A percentile compares a stretch with the other conserved stretches of the same genome.
These are phyloP conservation scores for Camelus dromedarius DNA, from an alignment of 2,113 vertebrate species.

Conservation along the genomic window DNA sequence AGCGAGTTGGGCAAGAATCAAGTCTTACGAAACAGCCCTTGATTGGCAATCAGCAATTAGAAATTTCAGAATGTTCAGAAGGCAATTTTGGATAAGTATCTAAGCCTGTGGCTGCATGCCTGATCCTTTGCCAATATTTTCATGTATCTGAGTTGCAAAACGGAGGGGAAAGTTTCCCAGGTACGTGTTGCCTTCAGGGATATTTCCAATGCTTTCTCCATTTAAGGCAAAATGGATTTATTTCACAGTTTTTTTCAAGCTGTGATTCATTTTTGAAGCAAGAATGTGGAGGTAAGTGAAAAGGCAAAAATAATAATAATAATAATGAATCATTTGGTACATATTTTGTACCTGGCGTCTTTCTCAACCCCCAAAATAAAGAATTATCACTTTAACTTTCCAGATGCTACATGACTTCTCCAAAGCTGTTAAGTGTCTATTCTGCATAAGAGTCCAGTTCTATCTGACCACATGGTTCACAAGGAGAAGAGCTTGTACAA, in stretches of 20 bases:
- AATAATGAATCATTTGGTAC: background rate
- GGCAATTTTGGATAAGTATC: constrained; percentile 66
- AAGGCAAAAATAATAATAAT: background rate
- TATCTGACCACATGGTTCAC: background rate
- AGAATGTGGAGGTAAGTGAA: background rate
- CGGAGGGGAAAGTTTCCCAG: background rate
- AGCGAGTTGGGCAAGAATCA: background rate
- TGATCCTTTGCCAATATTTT: constrained; percentile 30
- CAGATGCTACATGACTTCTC: background rate
- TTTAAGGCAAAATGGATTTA: background rate
- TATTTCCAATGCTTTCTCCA: background rate
- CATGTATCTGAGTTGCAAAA: background rate
- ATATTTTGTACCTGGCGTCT: background rate
- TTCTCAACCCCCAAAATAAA: background rate
- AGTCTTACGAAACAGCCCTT: constrained; percentile 50
- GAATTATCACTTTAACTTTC: background rate
- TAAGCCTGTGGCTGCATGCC: background rate
- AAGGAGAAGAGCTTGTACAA: background rate
- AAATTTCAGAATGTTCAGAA: constrained; percentile 61
- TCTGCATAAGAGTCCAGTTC: background rate
- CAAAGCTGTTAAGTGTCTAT: background rate
- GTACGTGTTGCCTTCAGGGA: background rate
- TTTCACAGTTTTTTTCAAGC: background rate
- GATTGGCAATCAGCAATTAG: constrained; percentile 78
- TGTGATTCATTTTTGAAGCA: constrained; percentile 1